Base-by-base conservation (phyloP, 2,797 vertebrate genomes). In the Chelon labrosus region DNA sequence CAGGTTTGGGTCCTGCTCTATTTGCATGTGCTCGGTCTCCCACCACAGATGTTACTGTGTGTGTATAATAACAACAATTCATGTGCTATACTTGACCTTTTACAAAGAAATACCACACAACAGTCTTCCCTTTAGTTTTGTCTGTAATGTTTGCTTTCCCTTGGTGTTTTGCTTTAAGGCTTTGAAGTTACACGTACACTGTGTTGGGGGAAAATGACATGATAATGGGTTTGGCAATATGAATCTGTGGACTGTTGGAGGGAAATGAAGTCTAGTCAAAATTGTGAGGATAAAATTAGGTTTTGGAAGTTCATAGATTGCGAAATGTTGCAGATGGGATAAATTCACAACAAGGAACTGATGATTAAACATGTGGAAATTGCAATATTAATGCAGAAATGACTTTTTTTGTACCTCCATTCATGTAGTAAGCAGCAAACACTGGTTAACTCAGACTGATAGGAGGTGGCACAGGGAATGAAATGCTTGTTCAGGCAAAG, bases 1-100 rank as follows among this genome's bases (percentile, higher is more conserved):
- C 65, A 84, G 73, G 66, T 80, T 86, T 77, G 42, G 46, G 63
- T 78, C 62, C 69, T 61, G 74, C 53, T 75, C 54, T 70, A 65
- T 83, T 73, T 79, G 56, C 60, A 64, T 60, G 52, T 56, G 57
- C 46, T 66, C n/a, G 0, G 25, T 65, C 53, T 73, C 54, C 65
- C 66, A 20, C 44, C 56, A 11, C 81, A 83, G 65, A 82, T 85
- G 82, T 76, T 55, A 12, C 17, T 31, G n/a, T 63, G 42, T 68
- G 49, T 50, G 53, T 65, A 35, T 51, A 44, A 58, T 38, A 59
- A 58, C 54, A 75, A 63, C 72, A 61, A 39, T 55, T 55, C 12
- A n/a, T 71, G 55, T 75, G 25, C 46, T 19, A 44, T 16, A 62
- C 67, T 73, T 82, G 59, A 84, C 72, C 67, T 89, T 63, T 77